Evolutionary conservation across 1,140 invertebrate species (phyloP), one percentile per base, ranked within the genome.

Genomic region (Lutraria rhynchaena): DNA sequence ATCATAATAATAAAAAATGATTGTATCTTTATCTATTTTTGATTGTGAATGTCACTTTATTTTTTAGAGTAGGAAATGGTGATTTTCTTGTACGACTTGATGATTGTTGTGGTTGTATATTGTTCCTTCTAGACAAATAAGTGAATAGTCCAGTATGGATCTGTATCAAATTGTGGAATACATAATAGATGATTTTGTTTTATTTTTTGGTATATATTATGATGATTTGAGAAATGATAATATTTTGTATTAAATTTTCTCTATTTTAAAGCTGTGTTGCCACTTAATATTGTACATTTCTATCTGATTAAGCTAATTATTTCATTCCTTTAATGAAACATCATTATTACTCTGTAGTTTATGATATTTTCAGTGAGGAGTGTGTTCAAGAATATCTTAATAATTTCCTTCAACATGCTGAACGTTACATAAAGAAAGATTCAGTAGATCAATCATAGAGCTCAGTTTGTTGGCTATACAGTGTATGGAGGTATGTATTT

Each of bases 401-500:
- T 46, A 27, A 35, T 4, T 71, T 51, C 37, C 37, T 71, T 17
- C 31, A 31, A 7, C 5, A 71, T 7, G 69, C 69, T 1, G 17
- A 35, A 7, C 31, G 13, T 0, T 41, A 55, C 29, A 33, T 71
- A 37, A 55, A 37, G 7, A 19, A 57, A 1, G 27, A 71, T 53
- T 3, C 29, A 33, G 11, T 7, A n/a, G 22, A 71, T 17, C 3
- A 57, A 24, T 41, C 29, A 3, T 75, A 3, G 65, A 80, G 41
- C 80, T 85, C 3, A 74, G 73, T 67, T 55, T 88, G n/a, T 70
- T 90, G n/a, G 82, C 86, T 35, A 80, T 87, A 27, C 86, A 88
- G 44, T 90, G 89, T 77, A 53, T 87, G 35, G 88, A 90, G 83
- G 88, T 89, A 82, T n/a, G n/a, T n/a, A n/a, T n/a, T n/a, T n/a